Conservation (phyloP, 2,888 invertebrate genomes). For the Serripes groenlandicus region DNA sequence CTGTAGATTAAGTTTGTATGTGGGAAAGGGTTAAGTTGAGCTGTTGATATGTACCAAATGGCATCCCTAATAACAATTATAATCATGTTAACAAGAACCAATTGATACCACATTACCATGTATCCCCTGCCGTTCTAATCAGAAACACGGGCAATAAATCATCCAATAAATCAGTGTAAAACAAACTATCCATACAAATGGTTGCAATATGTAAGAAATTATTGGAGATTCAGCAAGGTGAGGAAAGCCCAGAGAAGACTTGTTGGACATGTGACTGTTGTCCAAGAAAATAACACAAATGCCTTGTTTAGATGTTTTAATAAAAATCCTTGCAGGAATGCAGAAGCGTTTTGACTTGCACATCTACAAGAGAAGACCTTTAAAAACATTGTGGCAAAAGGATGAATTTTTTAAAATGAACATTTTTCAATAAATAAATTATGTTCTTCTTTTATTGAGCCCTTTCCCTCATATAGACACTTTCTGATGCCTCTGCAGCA, state of each 20-base stretch:
- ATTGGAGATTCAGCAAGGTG: background rate
- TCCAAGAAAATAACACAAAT: no score
- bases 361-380: no score
- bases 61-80: background rate
- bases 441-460: no score
- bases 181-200: slow-evolving; percentile 19
- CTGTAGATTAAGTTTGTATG: no score
- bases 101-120: slow-evolving; percentile 18
- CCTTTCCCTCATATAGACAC: no score
- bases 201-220: slow-evolving; percentile 18
- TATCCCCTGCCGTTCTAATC: background rate
- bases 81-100: background rate
- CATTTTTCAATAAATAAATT: no score
- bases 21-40: no score
- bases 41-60: slow-evolving; percentile 6
- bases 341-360: no score
- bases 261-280: background rate
- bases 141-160: background rate
- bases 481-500: no score
- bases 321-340: no score
- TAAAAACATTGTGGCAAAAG: background rate
- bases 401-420: background rate
- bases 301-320: no score
- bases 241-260: no score
- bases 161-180: slow-evolving; percentile 10